Evolutionary conservation across 1,140 invertebrate genomes (phyloP), one percentile per base, ranked within the genome.

Genomic region (Drosophila murphyi): DNA sequence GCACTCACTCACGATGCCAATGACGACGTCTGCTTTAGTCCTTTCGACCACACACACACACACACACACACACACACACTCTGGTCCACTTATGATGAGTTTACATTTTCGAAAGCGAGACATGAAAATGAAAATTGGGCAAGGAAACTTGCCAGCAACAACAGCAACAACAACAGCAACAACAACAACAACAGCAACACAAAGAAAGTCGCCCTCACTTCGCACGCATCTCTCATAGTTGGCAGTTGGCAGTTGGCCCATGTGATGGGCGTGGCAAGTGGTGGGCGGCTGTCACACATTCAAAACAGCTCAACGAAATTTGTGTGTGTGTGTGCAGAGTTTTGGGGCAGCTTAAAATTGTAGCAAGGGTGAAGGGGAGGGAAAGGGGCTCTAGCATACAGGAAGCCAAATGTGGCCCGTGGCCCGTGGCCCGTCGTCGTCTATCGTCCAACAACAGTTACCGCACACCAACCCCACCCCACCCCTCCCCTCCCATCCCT

Each of bases 31-130:
- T 82, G 78, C 69, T 43, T 78, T 78, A 74, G 75, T 73, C 63
- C 71, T 72, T 80, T 74, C 72, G 57, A 64, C 52, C 67, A 71
- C 60, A 59, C 65, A 56, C 50, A 54, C n/a, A 56, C 39, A 37
- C 35, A 54, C 20, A 4, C 31, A n/a, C 34, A 51, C 7, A 12
- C 37, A 75, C 60, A 75, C 28, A 64, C 68, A 73, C 77, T 70
- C 76, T 85, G 85, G 85, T 83, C 85, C 83, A 88, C 83, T 88
- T 89, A 88, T 88, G 83, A 88, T 88, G 83, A 88, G 86, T 88
- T 88, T 88, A 88, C 85, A 89, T 88, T 88, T 88, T 88, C 70
- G 65, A 89, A 83, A 67, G 69, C 74, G 74, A 76, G 71, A 73
- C 74, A 72, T 76, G 74, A 72, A 76, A 76, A 76, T 76, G 74